Conservation (phyloP, 2,113 vertebrate genomes). For the Oplegnathus fasciatus region DNA sequence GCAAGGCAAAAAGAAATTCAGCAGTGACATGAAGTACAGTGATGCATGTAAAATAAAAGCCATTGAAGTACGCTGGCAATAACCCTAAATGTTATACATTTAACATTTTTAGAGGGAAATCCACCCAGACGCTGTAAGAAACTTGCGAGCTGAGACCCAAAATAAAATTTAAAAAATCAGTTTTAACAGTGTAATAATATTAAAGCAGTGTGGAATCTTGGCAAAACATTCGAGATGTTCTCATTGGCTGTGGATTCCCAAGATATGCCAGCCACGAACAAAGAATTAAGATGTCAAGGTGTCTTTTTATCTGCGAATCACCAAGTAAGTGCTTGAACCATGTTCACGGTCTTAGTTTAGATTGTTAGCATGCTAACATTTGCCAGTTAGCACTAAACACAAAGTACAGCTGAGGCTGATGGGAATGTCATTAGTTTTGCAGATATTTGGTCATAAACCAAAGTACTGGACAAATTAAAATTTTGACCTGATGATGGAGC, state of each 20-base stretch:
- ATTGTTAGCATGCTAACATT: background rate
- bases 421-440: background rate
- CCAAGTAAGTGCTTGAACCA: too few relatives aligned
- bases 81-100: background rate
- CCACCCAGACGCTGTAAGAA: background rate
- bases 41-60: background rate
- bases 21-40: background rate
- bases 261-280: too few relatives aligned
- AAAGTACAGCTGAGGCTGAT: background rate
- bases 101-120: background rate
- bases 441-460: background rate
- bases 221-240: background rate
- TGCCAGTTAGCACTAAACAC: background rate
- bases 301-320: too few relatives aligned
- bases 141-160: background rate
- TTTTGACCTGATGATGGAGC: background rate
- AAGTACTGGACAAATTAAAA: background rate
- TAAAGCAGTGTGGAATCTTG: conserved; percentile 1
- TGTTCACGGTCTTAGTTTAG: background rate
- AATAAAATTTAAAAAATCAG: background rate
- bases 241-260: too few relatives aligned
- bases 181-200: background rate
- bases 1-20: background rate
- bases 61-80: background rate
- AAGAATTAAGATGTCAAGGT: too few relatives aligned